Evolutionary conservation across 2,113 vertebrate species (phyloP).

Genomic region (Triplophysa siluroides): DNA sequence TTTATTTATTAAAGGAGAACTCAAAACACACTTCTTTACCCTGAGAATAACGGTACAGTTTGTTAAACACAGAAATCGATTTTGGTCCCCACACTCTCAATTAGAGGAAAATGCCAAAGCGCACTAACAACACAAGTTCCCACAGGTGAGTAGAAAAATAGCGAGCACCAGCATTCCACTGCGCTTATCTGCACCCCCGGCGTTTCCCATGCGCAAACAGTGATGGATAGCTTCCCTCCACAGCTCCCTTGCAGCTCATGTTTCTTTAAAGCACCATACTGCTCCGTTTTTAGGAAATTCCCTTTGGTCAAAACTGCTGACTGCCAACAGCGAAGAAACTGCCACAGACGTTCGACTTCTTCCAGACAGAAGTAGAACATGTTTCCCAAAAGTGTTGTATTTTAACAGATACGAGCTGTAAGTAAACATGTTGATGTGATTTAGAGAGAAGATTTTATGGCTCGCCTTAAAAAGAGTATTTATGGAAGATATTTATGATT

Average conservation of each 20-base stretch:
- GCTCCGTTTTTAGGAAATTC: conserved; percentile 40
- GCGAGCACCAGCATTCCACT: conserved; percentile 28
- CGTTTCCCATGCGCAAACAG: conserved; percentile 35
- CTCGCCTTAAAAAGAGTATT: neutral
- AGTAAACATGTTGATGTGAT: conserved; percentile 9
- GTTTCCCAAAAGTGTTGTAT: conserved; percentile 18
- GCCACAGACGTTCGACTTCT: neutral
- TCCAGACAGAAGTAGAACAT: neutral
- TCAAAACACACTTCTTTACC: neutral
- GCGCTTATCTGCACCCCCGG: conserved; percentile 36
- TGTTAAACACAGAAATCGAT: neutral
- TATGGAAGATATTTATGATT: neutral
- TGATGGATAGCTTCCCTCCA: conserved; percentile 15
- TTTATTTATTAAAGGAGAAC: no score
- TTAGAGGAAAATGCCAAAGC: neutral
- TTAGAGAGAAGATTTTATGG: neutral
- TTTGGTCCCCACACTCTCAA: neutral
- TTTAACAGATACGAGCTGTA: conserved; percentile 7
- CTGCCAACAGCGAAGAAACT: conserved; percentile 38
- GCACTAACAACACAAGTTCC: neutral
- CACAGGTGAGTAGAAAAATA: conserved; percentile 32
- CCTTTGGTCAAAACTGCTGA: conserved; percentile 41
- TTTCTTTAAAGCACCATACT: conserved; percentile 36
- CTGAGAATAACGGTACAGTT: neutral
- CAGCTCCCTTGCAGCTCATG: conserved; percentile 33